Evolutionary conservation across 2,113 vertebrate species (phyloP).

Genomic region (Corvus cornix): DNA sequence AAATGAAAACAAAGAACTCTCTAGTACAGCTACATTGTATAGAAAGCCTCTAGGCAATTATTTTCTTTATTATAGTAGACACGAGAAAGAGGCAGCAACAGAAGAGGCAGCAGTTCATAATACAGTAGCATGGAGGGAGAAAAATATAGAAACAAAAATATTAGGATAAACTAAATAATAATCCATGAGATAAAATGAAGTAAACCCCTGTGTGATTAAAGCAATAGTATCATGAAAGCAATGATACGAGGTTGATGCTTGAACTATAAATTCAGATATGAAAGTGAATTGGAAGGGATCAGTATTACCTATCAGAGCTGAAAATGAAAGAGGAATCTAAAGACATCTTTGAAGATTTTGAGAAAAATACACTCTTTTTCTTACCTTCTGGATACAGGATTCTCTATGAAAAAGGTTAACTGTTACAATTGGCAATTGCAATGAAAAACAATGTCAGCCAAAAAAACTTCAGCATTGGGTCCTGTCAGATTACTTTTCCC

Average conservation of each 20-base stretch:
- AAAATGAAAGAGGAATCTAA: not conserved
- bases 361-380: not conserved
- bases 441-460: not conserved
- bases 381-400: not conserved
- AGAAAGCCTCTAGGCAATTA: not conserved
- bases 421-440: not conserved
- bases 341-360: not conserved
- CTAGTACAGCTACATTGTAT: not conserved
- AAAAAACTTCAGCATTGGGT: not conserved
- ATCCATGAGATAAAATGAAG: not conserved
- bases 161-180: not conserved
- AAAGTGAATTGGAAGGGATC: not conserved
- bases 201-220: not conserved
- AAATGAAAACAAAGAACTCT: not conserved
- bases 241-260: not conserved
- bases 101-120: not conserved
- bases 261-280: not conserved
- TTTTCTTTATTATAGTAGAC: not conserved
- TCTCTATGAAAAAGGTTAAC: not conserved
- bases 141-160: not conserved
- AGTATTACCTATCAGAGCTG: not conserved
- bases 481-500: not conserved
- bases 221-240: not conserved
- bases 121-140: accelerated
- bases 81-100: not conserved